Conservation (phyloP, 2,113 vertebrate species). For the Pseudopodoces humilis region DNA sequence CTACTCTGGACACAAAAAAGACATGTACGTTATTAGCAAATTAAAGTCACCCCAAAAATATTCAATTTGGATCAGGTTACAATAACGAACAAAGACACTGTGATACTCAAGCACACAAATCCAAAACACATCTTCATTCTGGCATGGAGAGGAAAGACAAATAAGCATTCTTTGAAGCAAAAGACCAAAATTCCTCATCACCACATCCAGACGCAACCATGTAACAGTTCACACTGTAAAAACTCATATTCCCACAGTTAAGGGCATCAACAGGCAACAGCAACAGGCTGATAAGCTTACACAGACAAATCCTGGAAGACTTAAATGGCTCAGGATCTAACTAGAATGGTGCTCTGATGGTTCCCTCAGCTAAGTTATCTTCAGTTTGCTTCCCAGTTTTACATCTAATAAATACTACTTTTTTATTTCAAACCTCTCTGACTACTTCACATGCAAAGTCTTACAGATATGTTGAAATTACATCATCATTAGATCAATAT, state of each 20-base stretch:
- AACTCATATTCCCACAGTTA: neutral
- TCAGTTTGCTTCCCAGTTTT: neutral
- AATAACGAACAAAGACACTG: neutral
- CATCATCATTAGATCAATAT: neutral
- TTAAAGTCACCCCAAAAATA: neutral
- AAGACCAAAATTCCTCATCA: neutral
- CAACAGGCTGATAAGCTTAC: neutral
- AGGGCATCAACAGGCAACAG: neutral
- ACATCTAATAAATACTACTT: neutral
- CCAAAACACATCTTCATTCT: neutral
- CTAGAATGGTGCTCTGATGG: neutral
- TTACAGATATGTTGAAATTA: neutral
- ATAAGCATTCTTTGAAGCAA: neutral
- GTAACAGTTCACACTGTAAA: accelerated
- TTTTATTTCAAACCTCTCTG: neutral
- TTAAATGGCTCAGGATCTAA: neutral
- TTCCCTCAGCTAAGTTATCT: neutral
- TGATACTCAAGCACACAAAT: neutral
- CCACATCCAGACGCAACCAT: neutral
- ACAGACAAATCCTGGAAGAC: neutral
- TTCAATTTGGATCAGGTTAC: neutral
- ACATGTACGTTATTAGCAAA: neutral
- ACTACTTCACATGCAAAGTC: neutral
- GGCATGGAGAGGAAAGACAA: neutral
- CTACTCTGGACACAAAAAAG: neutral